phyloP scores from a whole-genome alignment of 2,888 invertebrate genomes.

The Campaea margaritaria region DNA sequence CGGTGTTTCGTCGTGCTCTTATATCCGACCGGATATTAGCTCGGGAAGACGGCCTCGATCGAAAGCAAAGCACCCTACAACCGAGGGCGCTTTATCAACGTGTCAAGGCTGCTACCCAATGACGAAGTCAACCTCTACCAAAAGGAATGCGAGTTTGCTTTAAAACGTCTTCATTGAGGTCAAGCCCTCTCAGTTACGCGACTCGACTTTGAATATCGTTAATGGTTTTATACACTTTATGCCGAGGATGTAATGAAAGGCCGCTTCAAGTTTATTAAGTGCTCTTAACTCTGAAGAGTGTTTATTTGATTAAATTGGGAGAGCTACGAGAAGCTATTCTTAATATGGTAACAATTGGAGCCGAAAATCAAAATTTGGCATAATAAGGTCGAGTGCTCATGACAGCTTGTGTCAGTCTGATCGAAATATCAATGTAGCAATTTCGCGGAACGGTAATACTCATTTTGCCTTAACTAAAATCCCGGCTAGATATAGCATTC shows the following conservation, averaged over 20 bases:
- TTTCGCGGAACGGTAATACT: background rate
- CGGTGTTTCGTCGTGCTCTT: conserved; percentile 41
- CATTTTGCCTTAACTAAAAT: conserved; percentile 12
- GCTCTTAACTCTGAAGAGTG: conserved; percentile 21
- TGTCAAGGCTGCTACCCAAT: conserved; percentile 56
- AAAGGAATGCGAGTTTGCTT: conserved; percentile 60
- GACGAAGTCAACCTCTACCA: conserved; percentile 45
- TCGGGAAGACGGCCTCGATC: conserved; percentile 60
- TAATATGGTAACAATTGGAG: background rate
- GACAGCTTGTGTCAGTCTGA: background rate
- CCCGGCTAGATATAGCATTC: background rate
- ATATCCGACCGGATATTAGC: conserved; percentile 64
- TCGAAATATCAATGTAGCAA: conserved; percentile 6
- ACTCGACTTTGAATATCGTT: conserved; percentile 39
- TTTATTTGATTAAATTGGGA: conserved; percentile 14
- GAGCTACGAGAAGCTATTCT: conserved; percentile 3
- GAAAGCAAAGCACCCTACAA: conserved; percentile 62
- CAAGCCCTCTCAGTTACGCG: conserved; percentile 49
- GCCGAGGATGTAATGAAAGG: conserved; percentile 23
- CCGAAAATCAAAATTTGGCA: background rate
- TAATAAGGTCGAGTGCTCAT: background rate
- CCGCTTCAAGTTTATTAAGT: conserved; percentile 31
- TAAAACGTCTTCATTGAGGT: conserved; percentile 56
- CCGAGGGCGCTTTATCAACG: conserved; percentile 55
- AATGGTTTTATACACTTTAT: conserved; percentile 39